Evolutionary conservation across 2,888 invertebrate genomes (phyloP), one percentile per base, ranked within the genome.

Genomic region (Orchesella flavescens): DNA sequence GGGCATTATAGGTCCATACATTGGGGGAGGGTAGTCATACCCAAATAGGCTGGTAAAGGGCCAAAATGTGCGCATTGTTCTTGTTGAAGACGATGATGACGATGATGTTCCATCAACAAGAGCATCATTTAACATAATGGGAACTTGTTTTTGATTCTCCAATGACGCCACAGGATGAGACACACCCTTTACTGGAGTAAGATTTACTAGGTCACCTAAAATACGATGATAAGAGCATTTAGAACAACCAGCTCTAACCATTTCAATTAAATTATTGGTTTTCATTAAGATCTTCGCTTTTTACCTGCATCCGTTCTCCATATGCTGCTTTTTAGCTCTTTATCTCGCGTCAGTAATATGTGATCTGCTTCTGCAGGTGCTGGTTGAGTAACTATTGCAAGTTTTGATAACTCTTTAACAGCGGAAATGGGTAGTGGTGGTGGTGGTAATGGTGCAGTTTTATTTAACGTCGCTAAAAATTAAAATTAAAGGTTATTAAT

Each of bases 11-110:
- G 77, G 57, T 17, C 59, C 68, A 17, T 23, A 59, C 44, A 59
- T 24, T 21, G 72, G 72, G 9, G 53, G 53, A 23, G 55, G 55
- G 23, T 77, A 78, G 55, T 66, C 72, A 53, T 65, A 79, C 9
- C 72, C 79, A 46, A 78, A 78, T 10, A 71, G 44, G 17, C 72
- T 65, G 1, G 66, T 55, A 44, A 79, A 79, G 1, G 78, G 79
- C 79, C 79, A 79, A 34, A 79, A 72, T 0, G 79, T 79, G 1
- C 79, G 63, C 19, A 46, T 7, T 44, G 34, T 44, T 63, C 79
- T 46, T 10, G 55, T 12, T n/a, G n/a, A n/a, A 0, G 71, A 77
- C 44, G 59, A 57, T 44, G 4, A 5, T 72, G 13, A 44, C 21
- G 21, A 61, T 61, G 24, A 9, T 3, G n/a, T n/a, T n/a, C n/a